Evolutionary conservation across 2,888 invertebrate species (phyloP), one percentile per base, ranked within the genome.

Genomic region (Epiblema foenella): DNA sequence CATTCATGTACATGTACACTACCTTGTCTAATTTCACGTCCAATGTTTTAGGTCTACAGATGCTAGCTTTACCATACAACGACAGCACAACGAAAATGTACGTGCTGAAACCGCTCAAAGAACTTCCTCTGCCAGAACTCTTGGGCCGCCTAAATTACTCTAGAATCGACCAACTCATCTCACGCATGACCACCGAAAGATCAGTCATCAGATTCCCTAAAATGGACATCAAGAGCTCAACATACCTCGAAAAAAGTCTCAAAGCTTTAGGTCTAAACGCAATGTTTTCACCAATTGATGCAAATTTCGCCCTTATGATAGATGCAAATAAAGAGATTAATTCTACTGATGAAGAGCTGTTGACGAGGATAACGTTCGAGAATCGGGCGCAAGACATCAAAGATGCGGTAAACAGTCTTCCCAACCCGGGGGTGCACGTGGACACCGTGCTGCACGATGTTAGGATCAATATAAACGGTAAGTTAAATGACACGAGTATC

Each of bases 51-150:
- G 94, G 93, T 39, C 93, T 94, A 68, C 95, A 96, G 78, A 95
- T 96, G 79, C 77, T 96, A 73, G 95, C 95, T 0, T 87, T 97
- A 5, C 96, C 97, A 0, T 97, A 97, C 85, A 95, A 96, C 83
- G 96, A 96, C 70, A 94, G 93, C 64, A 89, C 93, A 56, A 95
- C 94, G 56, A 93, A 91, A 0, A 95, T 97, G 94, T 96, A 96
- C 80, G 93, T 95, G 1, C 80, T 97, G 8, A 91, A 96, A 76
- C 97, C 97, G 0, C 83, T 85, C 0, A 87, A 92, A 51, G 83
- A 82, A 8, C 76, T 86, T 8, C 93, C 85, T 39, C 81, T 96
- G 52, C 80, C 87, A 8, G 83, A 90, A 1, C 80, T 96, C 9
- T 89, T 95, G 82, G 83, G 84, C 0, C 81, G 82, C 1, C 77